A percentile compares a stretch with the other conserved stretches of the same genome.
These are phyloP conservation scores for Upupa epops DNA, from an alignment of 2,113 vertebrate genomes.

Conservation along the genomic window DNA sequence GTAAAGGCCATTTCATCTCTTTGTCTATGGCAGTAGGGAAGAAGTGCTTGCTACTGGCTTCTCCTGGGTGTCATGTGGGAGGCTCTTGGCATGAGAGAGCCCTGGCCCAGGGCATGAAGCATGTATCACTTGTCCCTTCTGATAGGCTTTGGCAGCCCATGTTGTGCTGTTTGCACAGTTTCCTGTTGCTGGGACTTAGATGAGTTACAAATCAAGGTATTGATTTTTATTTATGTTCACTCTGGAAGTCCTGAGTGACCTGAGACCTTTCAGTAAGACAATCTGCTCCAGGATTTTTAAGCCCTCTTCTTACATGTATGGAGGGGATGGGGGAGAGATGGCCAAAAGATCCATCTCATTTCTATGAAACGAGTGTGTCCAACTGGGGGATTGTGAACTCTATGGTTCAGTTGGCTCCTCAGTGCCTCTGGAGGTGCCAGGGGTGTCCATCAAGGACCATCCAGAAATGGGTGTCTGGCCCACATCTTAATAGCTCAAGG, in stretches of 20 bases:
- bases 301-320: accelerated
- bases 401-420: not conserved
- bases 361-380: not conserved
- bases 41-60: not conserved
- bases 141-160: not conserved
- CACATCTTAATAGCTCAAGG: not conserved
- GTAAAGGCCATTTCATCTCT: not conserved
- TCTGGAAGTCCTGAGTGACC: not conserved
- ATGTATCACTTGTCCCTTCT: not conserved
- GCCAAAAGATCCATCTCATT: not conserved
- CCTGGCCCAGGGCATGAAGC: accelerated
- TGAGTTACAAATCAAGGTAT: not conserved
- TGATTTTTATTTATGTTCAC: not conserved
- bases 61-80: not conserved
- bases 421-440: not conserved
- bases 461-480: not conserved
- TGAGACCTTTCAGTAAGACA: not conserved
- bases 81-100: accelerated
- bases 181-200: not conserved
- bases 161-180: not conserved
- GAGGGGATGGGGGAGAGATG: not conserved
- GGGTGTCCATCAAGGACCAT: not conserved
- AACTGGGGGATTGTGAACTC: not conserved
- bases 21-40: accelerated
- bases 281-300: not conserved